Percentiles rank a stretch among this genome's conserved stretches.
Conservation (phyloP, 2,113 vertebrate genomes). For the Tangachromis dhanisi region DNA sequence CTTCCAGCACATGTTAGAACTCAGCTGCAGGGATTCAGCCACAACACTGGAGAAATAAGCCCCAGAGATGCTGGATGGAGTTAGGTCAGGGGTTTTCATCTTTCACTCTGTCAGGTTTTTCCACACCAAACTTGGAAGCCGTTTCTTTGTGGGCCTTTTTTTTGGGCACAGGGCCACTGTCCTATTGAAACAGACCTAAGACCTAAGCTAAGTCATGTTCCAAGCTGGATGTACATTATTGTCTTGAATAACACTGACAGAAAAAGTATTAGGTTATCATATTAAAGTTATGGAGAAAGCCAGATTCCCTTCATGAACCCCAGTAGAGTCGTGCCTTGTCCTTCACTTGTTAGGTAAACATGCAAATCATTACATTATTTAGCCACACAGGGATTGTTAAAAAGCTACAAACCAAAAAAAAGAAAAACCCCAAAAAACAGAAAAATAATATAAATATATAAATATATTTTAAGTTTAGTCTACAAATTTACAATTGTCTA, state of each 20-base stretch:
- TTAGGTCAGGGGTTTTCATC: neutral
- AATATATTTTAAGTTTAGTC: neutral
- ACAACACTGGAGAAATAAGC: neutral
- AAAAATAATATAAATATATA: neutral
- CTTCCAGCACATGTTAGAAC: neutral
- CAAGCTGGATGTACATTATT: neutral
- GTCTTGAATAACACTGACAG: neutral
- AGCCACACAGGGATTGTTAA: neutral
- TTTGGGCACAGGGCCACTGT: neutral
- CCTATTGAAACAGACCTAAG: neutral
- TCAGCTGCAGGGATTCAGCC: neutral
- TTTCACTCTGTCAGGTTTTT: neutral
- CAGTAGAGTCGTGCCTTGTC: neutral
- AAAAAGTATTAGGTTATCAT: neutral
- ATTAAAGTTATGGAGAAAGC: neutral
- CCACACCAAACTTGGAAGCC: neutral
- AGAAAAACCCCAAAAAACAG: neutral
- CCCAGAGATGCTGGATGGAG: neutral
- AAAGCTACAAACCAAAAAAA: neutral
- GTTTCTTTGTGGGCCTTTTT: neutral
- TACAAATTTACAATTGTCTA: neutral
- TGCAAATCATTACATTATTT: neutral
- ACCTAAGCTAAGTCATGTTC: neutral
- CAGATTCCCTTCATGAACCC: neutral
- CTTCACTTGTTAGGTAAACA: neutral